Percentiles rank a stretch among this genome's conserved stretches.
Conservation (phyloP, 2,888 invertebrate species). For the Subacronicta megacephala region DNA sequence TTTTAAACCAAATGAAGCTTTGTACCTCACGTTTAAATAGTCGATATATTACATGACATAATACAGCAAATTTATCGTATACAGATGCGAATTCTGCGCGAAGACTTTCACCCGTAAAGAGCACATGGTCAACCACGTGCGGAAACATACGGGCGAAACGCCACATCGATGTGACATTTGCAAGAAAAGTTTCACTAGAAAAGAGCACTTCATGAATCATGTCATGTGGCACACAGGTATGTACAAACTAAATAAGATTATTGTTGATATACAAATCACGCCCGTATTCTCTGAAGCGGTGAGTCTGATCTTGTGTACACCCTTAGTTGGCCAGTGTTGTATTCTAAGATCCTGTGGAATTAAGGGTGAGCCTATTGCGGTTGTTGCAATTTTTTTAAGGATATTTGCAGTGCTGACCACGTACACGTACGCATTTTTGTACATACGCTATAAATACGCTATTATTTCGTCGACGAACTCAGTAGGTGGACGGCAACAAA, state of each 20-base stretch:
- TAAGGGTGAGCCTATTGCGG: too few relatives aligned
- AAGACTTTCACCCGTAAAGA: slow-evolving; percentile 94
- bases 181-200: slow-evolving; percentile 94
- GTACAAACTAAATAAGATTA: too few relatives aligned
- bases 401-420: slow-evolving; percentile 31
- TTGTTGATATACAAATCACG: too few relatives aligned
- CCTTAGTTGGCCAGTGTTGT: too few relatives aligned
- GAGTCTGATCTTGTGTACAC: too few relatives aligned
- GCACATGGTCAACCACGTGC: slow-evolving; percentile 94
- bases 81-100: slow-evolving; percentile 92
- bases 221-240: slow-evolving; percentile 94
- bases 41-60: slow-evolving; percentile 1
- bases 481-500: not conserved
- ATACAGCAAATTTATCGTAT: slow-evolving; percentile 17
- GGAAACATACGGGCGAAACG: slow-evolving; percentile 94
- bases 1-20: not conserved
- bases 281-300: too few relatives aligned
- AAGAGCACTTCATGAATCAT: slow-evolving; percentile 94
- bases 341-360: too few relatives aligned
- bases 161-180: slow-evolving; percentile 94
- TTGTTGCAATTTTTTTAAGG: slow-evolving; percentile 8
- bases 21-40: too few relatives aligned
- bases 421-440: slow-evolving; percentile 10
- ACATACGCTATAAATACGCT: not conserved
- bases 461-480: not conserved